Base-by-base conservation (phyloP, 2,888 invertebrate species). In the Altica lythri region DNA sequence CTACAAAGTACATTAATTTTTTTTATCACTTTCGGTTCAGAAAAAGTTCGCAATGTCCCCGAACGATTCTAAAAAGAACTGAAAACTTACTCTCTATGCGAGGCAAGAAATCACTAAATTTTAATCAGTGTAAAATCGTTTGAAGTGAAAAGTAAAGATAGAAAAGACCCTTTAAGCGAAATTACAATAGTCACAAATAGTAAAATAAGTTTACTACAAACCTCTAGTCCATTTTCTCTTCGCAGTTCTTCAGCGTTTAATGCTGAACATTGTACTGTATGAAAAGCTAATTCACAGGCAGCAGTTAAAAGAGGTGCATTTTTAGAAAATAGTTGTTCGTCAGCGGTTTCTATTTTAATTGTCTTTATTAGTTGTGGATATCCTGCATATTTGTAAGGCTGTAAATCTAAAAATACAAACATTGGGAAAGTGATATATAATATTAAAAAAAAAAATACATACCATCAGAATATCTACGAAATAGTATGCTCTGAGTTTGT, bases 301-400 rank as follows among this genome's bases (percentile, higher is more conserved):
- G 96, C 93, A 0, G 92, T 88, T 62, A 99, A 78, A 29, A 99
- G 77, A 17, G 90, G 90, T 0, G 84, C 84, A 57, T 84, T 83
- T 76, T 92, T 92, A 2, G 90, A 90, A 79, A 99, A 99, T 64
- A 99, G 78, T 65, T 89, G 85, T 53, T 95, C 95, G 70, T 97
- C 98, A 47, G 86, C 88, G 0, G 95, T 93, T 78, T 99, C 98
- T 73, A 96, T 78, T 61, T 89, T 85, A 61, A 99, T 95, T 2
- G 98, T 98, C 76, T 94, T 91, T 45, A 99, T 91, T 14, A 99
- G 81, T 78, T 95, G 95, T 0, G 95, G 95, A 80, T 99, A 99
- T 8, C 99, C 99, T 52, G 99, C 95, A 79, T 99, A 99, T 76
- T 99, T 99, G 79, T 97, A 99, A 0, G 96, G 96, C 48, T 90